Evolutionary conservation across 2,797 vertebrate species (phyloP).

Genomic region (Sebastes glaucus): DNA sequence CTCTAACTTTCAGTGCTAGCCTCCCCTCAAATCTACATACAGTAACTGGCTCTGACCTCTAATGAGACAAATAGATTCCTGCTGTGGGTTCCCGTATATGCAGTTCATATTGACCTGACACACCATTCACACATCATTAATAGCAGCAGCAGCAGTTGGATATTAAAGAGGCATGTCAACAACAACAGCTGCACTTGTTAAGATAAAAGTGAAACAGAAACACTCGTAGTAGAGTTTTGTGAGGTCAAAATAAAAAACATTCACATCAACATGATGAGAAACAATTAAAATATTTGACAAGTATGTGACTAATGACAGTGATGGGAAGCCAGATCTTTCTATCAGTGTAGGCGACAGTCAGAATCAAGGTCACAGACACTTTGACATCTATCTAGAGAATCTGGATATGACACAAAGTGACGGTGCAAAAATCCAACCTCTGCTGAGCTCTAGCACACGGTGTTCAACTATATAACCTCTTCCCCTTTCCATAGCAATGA

Average conservation of each 20-base stretch:
- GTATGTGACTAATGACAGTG: not conserved
- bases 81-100: constrained; percentile 34
- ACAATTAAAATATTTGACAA: not conserved
- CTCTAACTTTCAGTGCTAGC: not conserved
- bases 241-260: not conserved
- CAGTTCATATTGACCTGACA: constrained; percentile 47
- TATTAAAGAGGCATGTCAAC: not conserved
- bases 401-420: constrained; percentile 32
- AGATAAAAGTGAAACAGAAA: constrained; percentile 6
- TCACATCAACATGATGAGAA: not conserved
- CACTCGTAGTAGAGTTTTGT: not conserved
- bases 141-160: constrained; percentile 24
- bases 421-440: constrained; percentile 40
- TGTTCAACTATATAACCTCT: not conserved
- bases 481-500: constrained; percentile 15
- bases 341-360: constrained; percentile 1
- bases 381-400: not conserved
- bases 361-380: constrained; percentile 35
- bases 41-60: constrained; percentile 30
- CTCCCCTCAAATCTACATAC: not conserved
- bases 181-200: not conserved
- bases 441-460: constrained; percentile 20
- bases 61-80: constrained; percentile 15
- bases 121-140: constrained; percentile 30
- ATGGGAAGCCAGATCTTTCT: not conserved